Evolutionary conservation across 2,888 invertebrate genomes (phyloP), one percentile per base, ranked within the genome.

Genomic region (Catonia carolina): DNA sequence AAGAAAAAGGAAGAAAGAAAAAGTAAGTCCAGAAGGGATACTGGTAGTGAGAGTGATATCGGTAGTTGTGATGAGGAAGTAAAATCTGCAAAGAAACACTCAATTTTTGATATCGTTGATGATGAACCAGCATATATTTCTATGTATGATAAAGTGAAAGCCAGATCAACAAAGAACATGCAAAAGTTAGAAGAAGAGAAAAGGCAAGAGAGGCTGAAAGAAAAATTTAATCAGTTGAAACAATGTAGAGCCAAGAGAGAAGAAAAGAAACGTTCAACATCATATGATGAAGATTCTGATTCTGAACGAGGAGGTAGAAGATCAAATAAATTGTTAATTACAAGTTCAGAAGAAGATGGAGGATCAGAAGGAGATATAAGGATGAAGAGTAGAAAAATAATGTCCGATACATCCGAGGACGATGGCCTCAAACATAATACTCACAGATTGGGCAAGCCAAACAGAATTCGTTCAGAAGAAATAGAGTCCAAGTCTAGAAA

Each of bases 81-180:
- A 36, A 71, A 69, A 67, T 60, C 61, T 37, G 61, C 60, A 20
- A 90, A 89, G 72, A 89, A 90, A 71, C 91, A 90, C 76, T 92
- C 91, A 55, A 91, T 92, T 68, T 92, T 93, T 72, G 91, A 91
- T 70, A 90, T 92, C 57, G 83, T 89, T 42, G 87, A 89, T 69
- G 91, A 91, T 68, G 91, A 86, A 59, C 92, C 93, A 1, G 84
- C 87, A 8, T 94, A 93, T 70, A 90, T 94, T 59, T 95, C 95
- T 8, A 97, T 97, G 96, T 97, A 97, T 71, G 96, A 96, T 71
- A 96, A 96, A 74, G 93, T 94, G 0, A 94, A 94, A 73, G 93
- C 93, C 2, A 81, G 93, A 37, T 92, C 93, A 20, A 92, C 91
- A 67, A 92, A 93, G 73, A 93, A 92, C 71, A 89, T 91, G 86